Conservation (phyloP, 1,140 invertebrate genomes). For the Lasioglossum albipes region DNA sequence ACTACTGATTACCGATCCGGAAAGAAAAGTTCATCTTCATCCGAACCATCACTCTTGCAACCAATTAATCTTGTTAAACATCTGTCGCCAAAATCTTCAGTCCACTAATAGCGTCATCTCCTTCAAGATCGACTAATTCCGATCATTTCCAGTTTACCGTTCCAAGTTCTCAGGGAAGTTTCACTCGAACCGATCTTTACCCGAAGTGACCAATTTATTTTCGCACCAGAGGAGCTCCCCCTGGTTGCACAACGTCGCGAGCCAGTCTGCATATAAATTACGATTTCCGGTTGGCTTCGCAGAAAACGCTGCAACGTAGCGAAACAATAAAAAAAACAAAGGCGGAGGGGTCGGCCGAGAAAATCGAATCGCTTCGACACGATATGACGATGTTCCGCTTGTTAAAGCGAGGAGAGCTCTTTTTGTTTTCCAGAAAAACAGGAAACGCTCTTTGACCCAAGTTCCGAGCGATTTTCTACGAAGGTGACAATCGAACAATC, state of each 20-base stretch:
- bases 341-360: neutral
- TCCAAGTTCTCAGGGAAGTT: too few species aligned
- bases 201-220: neutral
- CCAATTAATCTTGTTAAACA: too few species aligned
- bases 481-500: neutral
- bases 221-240: neutral
- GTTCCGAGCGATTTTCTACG: neutral
- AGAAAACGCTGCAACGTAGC: neutral
- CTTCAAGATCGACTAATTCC: too few species aligned
- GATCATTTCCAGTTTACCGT: too few species aligned
- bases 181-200: neutral
- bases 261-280: neutral
- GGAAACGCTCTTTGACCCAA: conserved; percentile 5
- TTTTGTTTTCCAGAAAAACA: neutral
- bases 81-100: too few species aligned
- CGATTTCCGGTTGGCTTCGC: neutral
- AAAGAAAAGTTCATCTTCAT: too few species aligned
- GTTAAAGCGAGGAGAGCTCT: neutral
- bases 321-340: too few species aligned
- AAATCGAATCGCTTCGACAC: neutral
- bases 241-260: neutral
- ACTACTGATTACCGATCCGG: too few species aligned
- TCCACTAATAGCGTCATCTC: too few species aligned
- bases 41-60: too few species aligned
- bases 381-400: too few species aligned